A percentile compares a stretch with the other conserved stretches of the same genome.
These are phyloP conservation scores for Dreissena rostriformis DNA, from an alignment of 1,140 invertebrate species.

Conservation along the genomic window DNA sequence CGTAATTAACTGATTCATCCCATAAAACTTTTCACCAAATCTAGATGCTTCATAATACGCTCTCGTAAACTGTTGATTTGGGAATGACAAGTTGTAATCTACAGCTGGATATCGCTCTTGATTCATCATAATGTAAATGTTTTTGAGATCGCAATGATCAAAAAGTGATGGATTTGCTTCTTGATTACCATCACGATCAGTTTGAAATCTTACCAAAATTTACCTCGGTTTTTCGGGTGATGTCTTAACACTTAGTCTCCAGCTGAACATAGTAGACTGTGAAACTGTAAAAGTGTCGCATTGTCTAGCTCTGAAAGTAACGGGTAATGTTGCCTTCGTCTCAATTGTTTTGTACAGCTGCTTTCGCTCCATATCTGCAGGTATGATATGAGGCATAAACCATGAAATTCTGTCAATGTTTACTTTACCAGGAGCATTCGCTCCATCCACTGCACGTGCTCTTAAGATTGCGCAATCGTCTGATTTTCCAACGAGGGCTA, in stretches of 20 bases:
- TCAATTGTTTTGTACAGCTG: conserved; percentile 11
- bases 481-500: not conserved
- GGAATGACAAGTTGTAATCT: conserved; percentile 34
- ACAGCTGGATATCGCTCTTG: conserved; percentile 29
- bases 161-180: too few relatives aligned
- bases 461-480: conserved; percentile 40
- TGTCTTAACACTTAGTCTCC: conserved; percentile 4
- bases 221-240: not conserved
- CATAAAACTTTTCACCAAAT: conserved; percentile 46
- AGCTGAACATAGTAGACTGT: not conserved
- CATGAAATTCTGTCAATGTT: conserved; percentile 29
- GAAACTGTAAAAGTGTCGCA: not conserved
- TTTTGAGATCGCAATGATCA: too few relatives aligned
- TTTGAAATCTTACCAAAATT: conserved; percentile 11
- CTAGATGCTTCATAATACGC: conserved; percentile 41
- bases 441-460: not conserved
- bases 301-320: conserved; percentile 4
- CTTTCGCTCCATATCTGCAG: not conserved
- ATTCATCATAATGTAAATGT: too few relatives aligned
- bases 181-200: conserved; percentile 45
- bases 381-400: conserved; percentile 21
- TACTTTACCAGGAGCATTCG: conserved; percentile 23
- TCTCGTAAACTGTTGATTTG: conserved; percentile 49
- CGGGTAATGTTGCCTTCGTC: not conserved
- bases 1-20: conserved; percentile 49